Evolutionary conservation across 2,113 vertebrate species (phyloP), one percentile per base, ranked within the genome.

Genomic region (Passer montanus): DNA sequence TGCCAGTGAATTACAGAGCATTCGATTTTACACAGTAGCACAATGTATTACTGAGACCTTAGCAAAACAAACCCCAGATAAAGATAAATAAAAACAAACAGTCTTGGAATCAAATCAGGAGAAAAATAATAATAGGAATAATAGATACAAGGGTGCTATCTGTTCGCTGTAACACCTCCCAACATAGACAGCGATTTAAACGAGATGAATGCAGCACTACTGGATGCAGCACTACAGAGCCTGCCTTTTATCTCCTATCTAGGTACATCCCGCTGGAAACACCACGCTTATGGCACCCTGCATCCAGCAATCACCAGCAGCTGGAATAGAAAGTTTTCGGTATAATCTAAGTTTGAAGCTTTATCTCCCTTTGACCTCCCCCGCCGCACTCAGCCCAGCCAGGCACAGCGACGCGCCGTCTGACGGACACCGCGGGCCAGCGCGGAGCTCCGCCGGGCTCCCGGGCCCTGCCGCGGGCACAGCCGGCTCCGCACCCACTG

Each of bases 361-460:
- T 6, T 22, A 52, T 8, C 13, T 72, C 44, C n/a, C 8, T 5
- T 3, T 4, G n/a, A 31, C 7, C 30, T 28, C 5, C 17, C 20
- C 1, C 33, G 1, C 2, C 10, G 27, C 16, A 6, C 41, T 23
- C 7, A 28, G 41, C 3, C 13, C 81, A 8, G 37, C 1, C 3
- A 2, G 33, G 78, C 49, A 10, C 37, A 6, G 24, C 15, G 30
- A 7, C 15, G 37, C 7, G 52, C 2, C 1, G 39, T 16, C 7
- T 7, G 52, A 17, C 4, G 1, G 11, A 6, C 13, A 5, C 0
- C 31, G 22, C 7, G 30, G 24, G 21, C 17, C 63, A 12, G 77
- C 0, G 30, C 1, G 1, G 30, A 28, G 76, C 5, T 5, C 18
- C 44, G 56, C 66, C 67, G 22, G 56, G 49, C 70, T 37, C 59